Conservation (phyloP, 2,797 vertebrate species). For the Gouania willdenowi region DNA sequence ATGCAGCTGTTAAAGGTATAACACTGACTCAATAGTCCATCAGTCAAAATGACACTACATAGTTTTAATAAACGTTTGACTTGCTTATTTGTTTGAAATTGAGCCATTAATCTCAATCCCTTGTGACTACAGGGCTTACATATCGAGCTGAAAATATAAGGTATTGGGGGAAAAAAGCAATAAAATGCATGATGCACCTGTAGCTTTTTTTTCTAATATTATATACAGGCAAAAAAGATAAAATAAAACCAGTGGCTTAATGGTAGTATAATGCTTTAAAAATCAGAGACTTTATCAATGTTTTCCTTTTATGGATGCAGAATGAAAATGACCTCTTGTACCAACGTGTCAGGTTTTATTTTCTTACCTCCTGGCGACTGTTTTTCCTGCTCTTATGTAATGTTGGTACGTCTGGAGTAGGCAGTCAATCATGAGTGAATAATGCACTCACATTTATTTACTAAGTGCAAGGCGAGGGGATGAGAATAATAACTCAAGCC, state of each 20-base stretch:
- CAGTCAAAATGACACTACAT: constrained; percentile 35
- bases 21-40: no score
- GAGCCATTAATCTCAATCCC: constrained; percentile 43
- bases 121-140: constrained; percentile 16
- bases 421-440: constrained; percentile 21
- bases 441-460: not conserved
- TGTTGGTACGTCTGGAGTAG: constrained; percentile 2
- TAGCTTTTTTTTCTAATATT: constrained; percentile 6
- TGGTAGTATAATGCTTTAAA: constrained; percentile 15
- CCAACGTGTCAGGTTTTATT: constrained; percentile 23
- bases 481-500: no score
- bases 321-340: constrained; percentile 24
- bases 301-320: not conserved
- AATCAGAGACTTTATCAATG: constrained; percentile 36
- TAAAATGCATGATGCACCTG: constrained; percentile 11
- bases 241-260: constrained; percentile 12
- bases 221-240: constrained; percentile 18
- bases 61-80: constrained; percentile 34
- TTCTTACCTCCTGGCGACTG: constrained; percentile 19
- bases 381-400: constrained; percentile 18
- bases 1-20: not conserved
- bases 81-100: constrained; percentile 29
- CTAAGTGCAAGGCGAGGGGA: no score
- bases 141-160: constrained; percentile 11
- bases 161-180: not conserved